These are phyloP conservation scores for Drosophila leonis DNA, from an alignment of 2,888 invertebrate genomes.

Conservation along the genomic window DNA sequence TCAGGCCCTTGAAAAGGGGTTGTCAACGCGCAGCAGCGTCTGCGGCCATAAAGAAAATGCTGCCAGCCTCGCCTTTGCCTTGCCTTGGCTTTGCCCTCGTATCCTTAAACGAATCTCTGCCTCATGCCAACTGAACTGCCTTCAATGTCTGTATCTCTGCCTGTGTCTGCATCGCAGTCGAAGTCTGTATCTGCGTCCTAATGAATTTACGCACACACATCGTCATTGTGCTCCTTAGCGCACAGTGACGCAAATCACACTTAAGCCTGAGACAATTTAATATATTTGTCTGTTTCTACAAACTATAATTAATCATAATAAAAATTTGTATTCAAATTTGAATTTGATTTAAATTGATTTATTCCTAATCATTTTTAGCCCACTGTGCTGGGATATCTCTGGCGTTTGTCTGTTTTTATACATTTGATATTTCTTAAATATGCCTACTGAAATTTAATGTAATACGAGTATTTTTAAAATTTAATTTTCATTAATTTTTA, in stretches of 20 bases:
- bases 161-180: conserved; percentile 11
- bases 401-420: too few species aligned
- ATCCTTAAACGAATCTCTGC: conserved; percentile 55
- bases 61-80: conserved; percentile 14
- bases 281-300: too few species aligned
- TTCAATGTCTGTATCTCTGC: conserved; percentile 4
- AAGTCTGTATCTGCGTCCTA: conserved; percentile 55
- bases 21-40: conserved; percentile 44
- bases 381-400: too few species aligned
- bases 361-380: too few species aligned
- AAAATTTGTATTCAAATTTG: too few species aligned
- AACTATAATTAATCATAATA: too few species aligned
- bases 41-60: conserved; percentile 57
- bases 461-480: too few species aligned
- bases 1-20: conserved; percentile 39
- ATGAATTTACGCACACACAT: conserved; percentile 76
- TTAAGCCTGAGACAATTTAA: neutral
- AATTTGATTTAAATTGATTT: too few species aligned
- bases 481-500: too few species aligned
- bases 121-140: conserved; percentile 1
- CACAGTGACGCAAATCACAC: conserved; percentile 28
- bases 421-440: too few species aligned
- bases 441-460: too few species aligned
- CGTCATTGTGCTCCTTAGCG: conserved; percentile 47
- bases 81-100: conserved; percentile 23